Percentiles rank a stretch among this genome's conserved stretches.
These are phyloP conservation scores for Rugalucina vietnamica DNA, from an alignment of 2,888 invertebrate genomes.

Conservation along the genomic window DNA sequence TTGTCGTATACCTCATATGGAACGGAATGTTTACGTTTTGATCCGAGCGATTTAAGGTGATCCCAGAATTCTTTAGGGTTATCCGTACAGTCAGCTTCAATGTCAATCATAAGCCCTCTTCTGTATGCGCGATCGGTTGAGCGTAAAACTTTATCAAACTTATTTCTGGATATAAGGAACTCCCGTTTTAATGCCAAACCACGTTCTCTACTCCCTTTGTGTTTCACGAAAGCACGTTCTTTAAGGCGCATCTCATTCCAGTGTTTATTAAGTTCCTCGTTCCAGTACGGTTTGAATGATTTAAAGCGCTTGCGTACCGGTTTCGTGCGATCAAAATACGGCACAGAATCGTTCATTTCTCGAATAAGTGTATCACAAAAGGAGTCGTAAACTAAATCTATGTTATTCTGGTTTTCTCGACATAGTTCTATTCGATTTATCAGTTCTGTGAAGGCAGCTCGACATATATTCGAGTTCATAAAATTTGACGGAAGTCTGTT, in stretches of 20 bases:
- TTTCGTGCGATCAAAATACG: not conserved
- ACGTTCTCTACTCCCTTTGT: not conserved
- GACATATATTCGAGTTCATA: not conserved
- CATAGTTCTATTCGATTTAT: not conserved
- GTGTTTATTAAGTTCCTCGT: not conserved
- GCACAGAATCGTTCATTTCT: not conserved
- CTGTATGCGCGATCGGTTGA: not conserved
- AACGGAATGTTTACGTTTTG: constrained; percentile 4
- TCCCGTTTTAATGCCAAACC: not conserved
- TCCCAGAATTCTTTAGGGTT: constrained; percentile 27
- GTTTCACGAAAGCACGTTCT: not conserved
- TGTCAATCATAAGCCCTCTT: constrained; percentile 5
- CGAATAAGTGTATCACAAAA: not conserved
- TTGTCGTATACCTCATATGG: constrained; percentile 21
- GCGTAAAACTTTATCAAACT: not conserved
- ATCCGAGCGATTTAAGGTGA: constrained; percentile 19
- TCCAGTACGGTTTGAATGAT: constrained; percentile 9
- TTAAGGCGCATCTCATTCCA: constrained; percentile 18
- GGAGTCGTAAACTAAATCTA: not conserved
- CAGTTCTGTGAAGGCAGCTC: not conserved
- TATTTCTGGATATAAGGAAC: not conserved
- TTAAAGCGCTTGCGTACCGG: not conserved
- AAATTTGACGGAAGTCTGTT: not conserved
- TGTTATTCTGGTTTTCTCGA: not conserved
- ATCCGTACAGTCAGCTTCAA: constrained; percentile 15